These are phyloP conservation scores for Campylorhamphus procurvoides DNA, from an alignment of 2,113 vertebrate genomes.

Conservation along the genomic window DNA sequence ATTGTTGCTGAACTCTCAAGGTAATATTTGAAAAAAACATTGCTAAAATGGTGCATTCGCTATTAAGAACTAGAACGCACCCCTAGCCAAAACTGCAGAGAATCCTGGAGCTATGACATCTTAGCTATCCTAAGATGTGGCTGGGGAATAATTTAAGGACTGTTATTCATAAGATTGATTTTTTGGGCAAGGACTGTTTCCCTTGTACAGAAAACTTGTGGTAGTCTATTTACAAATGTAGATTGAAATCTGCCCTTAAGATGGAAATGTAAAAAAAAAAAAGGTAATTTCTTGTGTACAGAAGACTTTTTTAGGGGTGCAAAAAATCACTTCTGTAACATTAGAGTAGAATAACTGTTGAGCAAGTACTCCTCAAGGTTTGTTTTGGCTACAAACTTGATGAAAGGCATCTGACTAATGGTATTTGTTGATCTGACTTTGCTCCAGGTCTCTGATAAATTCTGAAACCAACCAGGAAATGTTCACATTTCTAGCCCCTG, in stretches of 20 bases:
- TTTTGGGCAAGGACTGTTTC: neutral
- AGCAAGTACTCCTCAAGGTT: neutral
- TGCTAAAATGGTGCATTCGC: neutral
- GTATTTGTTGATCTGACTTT: neutral
- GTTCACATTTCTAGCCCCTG: neutral
- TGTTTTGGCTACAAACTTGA: neutral
- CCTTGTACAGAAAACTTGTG: neutral
- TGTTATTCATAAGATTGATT: neutral
- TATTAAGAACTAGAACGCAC: neutral
- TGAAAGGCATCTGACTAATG: neutral
- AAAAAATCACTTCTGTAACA: rapidly evolving
- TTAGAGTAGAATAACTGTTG: neutral
- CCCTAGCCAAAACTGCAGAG: neutral
- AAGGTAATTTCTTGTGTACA: neutral
- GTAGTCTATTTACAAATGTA: neutral
- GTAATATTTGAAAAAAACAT: neutral
- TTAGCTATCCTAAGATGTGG: neutral
- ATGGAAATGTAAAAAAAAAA: neutral
- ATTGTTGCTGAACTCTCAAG: neutral
- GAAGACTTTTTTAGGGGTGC: neutral
- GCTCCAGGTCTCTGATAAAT: neutral
- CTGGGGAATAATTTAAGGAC: neutral
- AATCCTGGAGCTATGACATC: neutral
- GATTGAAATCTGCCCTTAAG: neutral
- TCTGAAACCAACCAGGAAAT: neutral